phyloP scores from a whole-genome alignment of 2,888 invertebrate species.

The Pomacea canaliculata region DNA sequence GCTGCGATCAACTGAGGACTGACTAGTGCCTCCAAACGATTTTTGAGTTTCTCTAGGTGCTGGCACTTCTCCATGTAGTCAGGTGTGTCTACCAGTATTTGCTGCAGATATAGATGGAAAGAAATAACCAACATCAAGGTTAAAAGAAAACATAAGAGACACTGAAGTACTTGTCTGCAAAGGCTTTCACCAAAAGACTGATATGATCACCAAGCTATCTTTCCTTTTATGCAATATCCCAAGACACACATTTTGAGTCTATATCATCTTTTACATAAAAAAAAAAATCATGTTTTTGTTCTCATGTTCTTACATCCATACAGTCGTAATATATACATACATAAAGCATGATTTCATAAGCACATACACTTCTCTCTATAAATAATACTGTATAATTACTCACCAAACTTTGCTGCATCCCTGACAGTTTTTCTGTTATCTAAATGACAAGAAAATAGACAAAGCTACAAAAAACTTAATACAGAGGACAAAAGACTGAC shows the following conservation, averaged over 20 bases:
- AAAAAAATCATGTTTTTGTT: no score
- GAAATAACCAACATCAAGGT: background rate
- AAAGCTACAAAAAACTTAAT: no score
- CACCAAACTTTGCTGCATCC: conserved; percentile 82
- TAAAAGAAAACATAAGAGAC: background rate
- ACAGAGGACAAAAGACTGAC: no score
- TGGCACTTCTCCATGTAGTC: conserved; percentile 70
- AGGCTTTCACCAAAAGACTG: no score
- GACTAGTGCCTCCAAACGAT: conserved; percentile 89
- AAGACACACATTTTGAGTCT: no score
- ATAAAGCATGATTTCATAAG: no score
- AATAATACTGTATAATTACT: conserved; percentile 30
- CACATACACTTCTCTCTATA: no score
- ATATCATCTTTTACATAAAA: no score
- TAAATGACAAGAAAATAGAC: conserved; percentile 47
- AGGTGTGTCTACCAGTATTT: conserved; percentile 75
- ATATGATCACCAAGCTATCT: no score
- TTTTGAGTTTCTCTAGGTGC: conserved; percentile 92
- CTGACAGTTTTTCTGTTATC: conserved; percentile 77
- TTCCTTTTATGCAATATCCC: no score
- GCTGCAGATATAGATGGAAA: conserved; percentile 46
- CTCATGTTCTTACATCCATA: no score
- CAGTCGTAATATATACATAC: no score
- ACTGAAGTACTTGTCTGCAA: background rate
- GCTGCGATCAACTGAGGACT: conserved; percentile 90